Percentiles rank a stretch among this genome's conserved stretches.
Evolutionary conservation across 92 coral and sea anemone genomes (phyloP).

Genomic region (Diadumene lineata): DNA sequence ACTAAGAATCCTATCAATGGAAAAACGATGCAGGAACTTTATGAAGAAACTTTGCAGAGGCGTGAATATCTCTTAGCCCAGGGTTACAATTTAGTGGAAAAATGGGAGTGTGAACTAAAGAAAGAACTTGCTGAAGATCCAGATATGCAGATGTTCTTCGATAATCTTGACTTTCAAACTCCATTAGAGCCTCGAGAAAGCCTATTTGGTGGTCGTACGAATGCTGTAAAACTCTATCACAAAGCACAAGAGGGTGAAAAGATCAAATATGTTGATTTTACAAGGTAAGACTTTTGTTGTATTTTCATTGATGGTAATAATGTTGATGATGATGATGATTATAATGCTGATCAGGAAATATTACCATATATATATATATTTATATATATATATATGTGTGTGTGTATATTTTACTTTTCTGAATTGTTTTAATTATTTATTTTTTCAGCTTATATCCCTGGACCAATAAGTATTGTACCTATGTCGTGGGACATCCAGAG

Average conservation of each 20-base stretch:
- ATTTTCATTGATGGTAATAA: too few relatives aligned
- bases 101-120: conserved; percentile 52
- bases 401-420: neutral
- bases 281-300: too few relatives aligned
- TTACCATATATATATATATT: too few relatives aligned
- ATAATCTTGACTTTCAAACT: neutral
- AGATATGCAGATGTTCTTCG: conserved; percentile 23
- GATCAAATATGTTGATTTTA: conserved; percentile 43
- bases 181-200: conserved; percentile 31
- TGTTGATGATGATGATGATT: too few relatives aligned
- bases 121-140: conserved; percentile 4
- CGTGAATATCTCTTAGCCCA: conserved; percentile 1
- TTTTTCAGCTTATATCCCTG: too few relatives aligned
- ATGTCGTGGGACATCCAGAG: conserved; percentile 34
- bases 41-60: conserved; percentile 29
- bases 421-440: neutral
- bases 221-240: conserved; percentile 21
- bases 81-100: conserved; percentile 39
- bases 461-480: conserved; percentile 16
- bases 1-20: conserved; percentile 28
- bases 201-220: conserved; percentile 31
- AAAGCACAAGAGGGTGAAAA: conserved; percentile 17
- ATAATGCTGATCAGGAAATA: too few relatives aligned
- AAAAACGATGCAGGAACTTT: conserved; percentile 36
- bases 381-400: neutral